These are phyloP conservation scores for Gymnothorax reevesii DNA, from an alignment of 2,797 vertebrate genomes.

Conservation along the genomic window DNA sequence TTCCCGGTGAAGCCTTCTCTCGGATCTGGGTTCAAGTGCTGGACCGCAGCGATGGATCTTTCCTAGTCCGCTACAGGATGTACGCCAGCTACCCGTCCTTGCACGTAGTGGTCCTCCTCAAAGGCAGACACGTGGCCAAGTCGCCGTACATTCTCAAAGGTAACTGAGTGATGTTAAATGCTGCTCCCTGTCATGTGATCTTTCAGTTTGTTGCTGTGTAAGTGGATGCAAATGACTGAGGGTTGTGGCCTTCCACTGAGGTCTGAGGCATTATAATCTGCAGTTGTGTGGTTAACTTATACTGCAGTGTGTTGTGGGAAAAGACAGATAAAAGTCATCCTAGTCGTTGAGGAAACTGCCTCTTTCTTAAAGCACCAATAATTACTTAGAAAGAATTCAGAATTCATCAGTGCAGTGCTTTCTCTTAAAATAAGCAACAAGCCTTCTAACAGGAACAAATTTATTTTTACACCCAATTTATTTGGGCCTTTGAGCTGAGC, in stretches of 20 bases:
- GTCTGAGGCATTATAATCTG: not conserved
- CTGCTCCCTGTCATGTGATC: not conserved
- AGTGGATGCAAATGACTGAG: not conserved
- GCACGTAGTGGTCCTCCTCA: slow-evolving; percentile 79
- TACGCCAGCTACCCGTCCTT: slow-evolving; percentile 89
- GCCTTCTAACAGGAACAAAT: too few species aligned
- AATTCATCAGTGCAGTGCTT: too few species aligned
- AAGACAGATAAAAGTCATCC: too few species aligned
- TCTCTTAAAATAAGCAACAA: too few species aligned
- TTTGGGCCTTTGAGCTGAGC: too few species aligned
- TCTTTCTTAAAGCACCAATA: too few species aligned
- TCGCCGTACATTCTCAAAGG: slow-evolving; percentile 91
- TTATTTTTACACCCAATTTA: too few species aligned
- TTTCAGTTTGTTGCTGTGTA: not conserved
- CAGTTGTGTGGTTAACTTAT: not conserved
- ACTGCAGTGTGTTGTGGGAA: not conserved
- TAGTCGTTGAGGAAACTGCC: too few species aligned
- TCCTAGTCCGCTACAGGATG: slow-evolving; percentile 93
- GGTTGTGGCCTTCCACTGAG: not conserved
- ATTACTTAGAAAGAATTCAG: too few species aligned
- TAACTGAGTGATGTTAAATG: slow-evolving; percentile 52
- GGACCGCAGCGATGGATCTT: slow-evolving; percentile 92
- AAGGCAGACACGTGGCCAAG: slow-evolving; percentile 76
- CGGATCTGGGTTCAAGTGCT: slow-evolving; percentile 91
- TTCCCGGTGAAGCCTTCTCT: slow-evolving; percentile 84